Evolutionary conservation across 2,888 invertebrate species (phyloP), one percentile per base, ranked within the genome.

Genomic region (Phlogophora meticulosa): DNA sequence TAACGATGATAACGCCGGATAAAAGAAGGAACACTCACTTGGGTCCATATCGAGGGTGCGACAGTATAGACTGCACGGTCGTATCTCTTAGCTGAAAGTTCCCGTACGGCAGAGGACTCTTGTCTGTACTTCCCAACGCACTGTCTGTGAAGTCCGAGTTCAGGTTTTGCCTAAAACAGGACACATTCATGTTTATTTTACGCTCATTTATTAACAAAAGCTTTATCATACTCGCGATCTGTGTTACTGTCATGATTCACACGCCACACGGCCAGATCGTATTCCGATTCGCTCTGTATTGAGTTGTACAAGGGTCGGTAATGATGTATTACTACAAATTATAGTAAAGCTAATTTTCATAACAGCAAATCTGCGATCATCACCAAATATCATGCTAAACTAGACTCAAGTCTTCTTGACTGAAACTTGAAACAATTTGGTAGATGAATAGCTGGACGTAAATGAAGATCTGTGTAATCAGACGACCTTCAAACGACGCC

Each of bases 131-230:
- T 60, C 99, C 99, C 77, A 99, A 93, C 1, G 99, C 99, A 81
- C 98, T 98, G 93, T 99, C 99, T 78, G 99, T 98, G 92, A 99
- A 99, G 94, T 99, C 99, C 1, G 98, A 98, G 93, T 99, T 99
- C 84, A 99, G 96, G 92, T 99, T 99, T 97, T 99, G 98, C 91
- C 99, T 98, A 95, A 2, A 95, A 87, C 70, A 71, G 34, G 32
- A 38, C 36, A 60, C 46, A 57, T 57, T 57, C 15, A 28, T 28
- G 20, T 34, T 55, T 24, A 32, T 61, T 61, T 64, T 42, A 61
- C 62, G 20, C 62, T 49, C 17, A 49, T 62, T 70, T 46, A 48
- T 53, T 36, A 51, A 61, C 55, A 72, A 72, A 42, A 51, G 60
- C 20, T n/a, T 60, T 76, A 76, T 72, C 75, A 24, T 7, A 11